A percentile compares a stretch with the other conserved stretches of the same genome.
These are phyloP conservation scores for Coregonus suidteri DNA, from an alignment of 2,797 vertebrate genomes.

Conservation along the genomic window DNA sequence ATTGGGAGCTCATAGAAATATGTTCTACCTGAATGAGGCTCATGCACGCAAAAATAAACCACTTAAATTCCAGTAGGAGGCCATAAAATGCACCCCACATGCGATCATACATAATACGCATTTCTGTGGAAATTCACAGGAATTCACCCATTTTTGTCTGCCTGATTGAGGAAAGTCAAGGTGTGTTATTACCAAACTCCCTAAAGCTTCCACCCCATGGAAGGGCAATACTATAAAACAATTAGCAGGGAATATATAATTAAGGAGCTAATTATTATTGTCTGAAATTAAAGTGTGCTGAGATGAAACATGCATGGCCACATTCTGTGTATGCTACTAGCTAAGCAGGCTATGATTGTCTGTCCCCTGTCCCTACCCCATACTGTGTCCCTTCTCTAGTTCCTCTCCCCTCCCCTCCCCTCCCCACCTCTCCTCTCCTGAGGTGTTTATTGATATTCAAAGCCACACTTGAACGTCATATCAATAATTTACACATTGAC, in stretches of 20 bases:
- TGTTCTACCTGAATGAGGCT: too few species aligned
- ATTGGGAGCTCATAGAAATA: not conserved
- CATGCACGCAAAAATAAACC: not conserved
- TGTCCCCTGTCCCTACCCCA: not conserved
- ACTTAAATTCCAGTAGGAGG: constrained; percentile 9
- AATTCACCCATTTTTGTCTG: constrained; percentile 30
- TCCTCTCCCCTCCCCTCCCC: not conserved
- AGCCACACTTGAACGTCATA: constrained; percentile 50
- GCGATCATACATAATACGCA: constrained; percentile 17
- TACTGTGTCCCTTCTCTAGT: not conserved
- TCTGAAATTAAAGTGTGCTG: constrained; percentile 25
- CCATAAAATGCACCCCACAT: constrained; percentile 5
- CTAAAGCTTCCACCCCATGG: constrained; percentile 41
- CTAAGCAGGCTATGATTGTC: not conserved
- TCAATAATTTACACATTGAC: constrained; percentile 67
- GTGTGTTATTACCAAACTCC: constrained; percentile 37
- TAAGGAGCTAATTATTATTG: constrained; percentile 31
- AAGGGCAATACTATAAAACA: constrained; percentile 40
- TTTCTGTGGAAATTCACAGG: constrained; percentile 24
- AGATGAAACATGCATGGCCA: not conserved
- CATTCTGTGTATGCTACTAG: not conserved
- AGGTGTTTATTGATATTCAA: constrained; percentile 65
- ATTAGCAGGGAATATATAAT: constrained; percentile 57
- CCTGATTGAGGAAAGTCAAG: constrained; percentile 24
- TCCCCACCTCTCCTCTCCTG: constrained; percentile 32